These are phyloP conservation scores for Escarpia spicata DNA, from an alignment of 2,888 invertebrate genomes.

Conservation along the genomic window DNA sequence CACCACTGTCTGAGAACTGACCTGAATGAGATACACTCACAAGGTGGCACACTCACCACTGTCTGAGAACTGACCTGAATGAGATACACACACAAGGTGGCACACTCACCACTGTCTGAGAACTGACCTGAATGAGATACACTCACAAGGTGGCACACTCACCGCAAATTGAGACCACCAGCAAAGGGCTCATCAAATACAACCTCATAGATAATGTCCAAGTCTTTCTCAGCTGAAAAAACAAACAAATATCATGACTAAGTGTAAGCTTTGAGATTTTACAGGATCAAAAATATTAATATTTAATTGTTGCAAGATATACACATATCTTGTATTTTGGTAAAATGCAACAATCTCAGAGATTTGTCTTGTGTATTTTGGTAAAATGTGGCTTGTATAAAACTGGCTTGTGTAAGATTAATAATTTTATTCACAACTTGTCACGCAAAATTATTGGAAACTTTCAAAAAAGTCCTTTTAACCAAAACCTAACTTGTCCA, in stretches of 20 bases:
- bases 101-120: too few relatives aligned
- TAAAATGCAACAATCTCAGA: not conserved
- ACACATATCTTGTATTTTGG: not conserved
- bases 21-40: too few relatives aligned
- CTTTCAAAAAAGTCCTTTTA: too few relatives aligned
- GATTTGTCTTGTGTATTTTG: not conserved
- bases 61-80: too few relatives aligned
- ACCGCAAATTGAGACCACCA: constrained; percentile 73
- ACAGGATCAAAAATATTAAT: not conserved
- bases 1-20: too few relatives aligned
- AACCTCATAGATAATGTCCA: constrained; percentile 77
- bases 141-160: constrained; percentile 46
- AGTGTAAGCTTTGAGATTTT: not conserved
- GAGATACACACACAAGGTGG: too few relatives aligned
- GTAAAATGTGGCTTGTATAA: too few relatives aligned
- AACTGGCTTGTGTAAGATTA: too few relatives aligned
- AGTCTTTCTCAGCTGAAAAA: constrained; percentile 59
- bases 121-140: too few relatives aligned
- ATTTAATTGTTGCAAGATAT: not conserved
- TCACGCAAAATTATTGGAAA: too few relatives aligned
- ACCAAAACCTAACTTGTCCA: not conserved
- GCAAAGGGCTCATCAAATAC: constrained; percentile 82
- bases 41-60: too few relatives aligned
- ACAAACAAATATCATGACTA: not conserved
- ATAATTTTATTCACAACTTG: too few relatives aligned